Percentiles rank a stretch among this genome's conserved stretches.
phyloP scores from a whole-genome alignment of 2,888 invertebrate species.

The Sesia apiformis region DNA sequence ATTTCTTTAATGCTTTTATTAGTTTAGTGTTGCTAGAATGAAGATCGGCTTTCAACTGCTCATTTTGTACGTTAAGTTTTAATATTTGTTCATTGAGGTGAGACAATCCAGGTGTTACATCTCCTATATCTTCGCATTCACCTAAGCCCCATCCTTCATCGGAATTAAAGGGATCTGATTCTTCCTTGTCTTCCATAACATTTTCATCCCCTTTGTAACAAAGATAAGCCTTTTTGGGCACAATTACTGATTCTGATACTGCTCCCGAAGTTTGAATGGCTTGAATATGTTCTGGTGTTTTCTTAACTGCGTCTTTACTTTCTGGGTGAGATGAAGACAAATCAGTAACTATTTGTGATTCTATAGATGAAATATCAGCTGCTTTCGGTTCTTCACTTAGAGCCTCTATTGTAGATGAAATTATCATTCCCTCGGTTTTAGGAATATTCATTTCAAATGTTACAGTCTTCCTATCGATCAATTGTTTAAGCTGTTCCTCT shows the following conservation, averaged over 20 bases:
- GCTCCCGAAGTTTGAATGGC: conserved; percentile 11
- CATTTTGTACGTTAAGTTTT: conserved; percentile 73
- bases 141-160: conserved; percentile 65
- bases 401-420: conserved; percentile 61
- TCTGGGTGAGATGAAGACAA: conserved; percentile 16
- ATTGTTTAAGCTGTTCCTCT: conserved; percentile 47
- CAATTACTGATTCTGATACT: conserved; percentile 49
- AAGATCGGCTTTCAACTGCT: conserved; percentile 75
- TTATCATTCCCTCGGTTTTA: conserved; percentile 66
- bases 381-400: conserved; percentile 31
- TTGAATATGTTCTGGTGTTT: conserved; percentile 19
- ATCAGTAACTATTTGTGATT: conserved; percentile 58
- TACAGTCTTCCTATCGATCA: conserved; percentile 48
- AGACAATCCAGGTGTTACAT: conserved; percentile 54
- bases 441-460: conserved; percentile 66
- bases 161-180: conserved; percentile 54
- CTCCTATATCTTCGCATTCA: conserved; percentile 38
- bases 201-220: conserved; percentile 54
- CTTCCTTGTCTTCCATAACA: conserved; percentile 8
- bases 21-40: conserved; percentile 80
- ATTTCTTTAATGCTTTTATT: conserved; percentile 85
- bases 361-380: conserved; percentile 38
- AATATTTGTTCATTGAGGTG: conserved; percentile 75
- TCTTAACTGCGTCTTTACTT: conserved; percentile 27
- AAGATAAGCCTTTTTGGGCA: conserved; percentile 69